A percentile compares a stretch with the other conserved stretches of the same genome.
Evolutionary conservation across 1,140 invertebrate genomes (phyloP).

Genomic region (Musca domestica): DNA sequence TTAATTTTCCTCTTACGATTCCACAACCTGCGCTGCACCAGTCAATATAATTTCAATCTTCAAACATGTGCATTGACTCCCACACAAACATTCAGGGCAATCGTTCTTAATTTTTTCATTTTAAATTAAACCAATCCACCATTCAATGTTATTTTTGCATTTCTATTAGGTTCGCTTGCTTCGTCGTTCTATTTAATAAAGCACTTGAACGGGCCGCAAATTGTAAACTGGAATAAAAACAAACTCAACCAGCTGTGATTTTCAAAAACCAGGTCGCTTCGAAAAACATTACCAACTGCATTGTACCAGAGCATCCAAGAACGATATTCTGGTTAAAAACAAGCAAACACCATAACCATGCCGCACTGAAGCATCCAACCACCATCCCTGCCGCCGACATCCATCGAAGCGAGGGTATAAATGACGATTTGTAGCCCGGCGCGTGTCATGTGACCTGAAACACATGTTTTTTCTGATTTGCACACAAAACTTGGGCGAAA

Average conservation of each 20-base stretch:
- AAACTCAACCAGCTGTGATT: slow-evolving; percentile 28
- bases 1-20: no score
- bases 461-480: slow-evolving; percentile 48
- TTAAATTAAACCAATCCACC: no score
- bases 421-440: slow-evolving; percentile 4
- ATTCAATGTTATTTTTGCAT: no score
- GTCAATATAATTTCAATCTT: no score
- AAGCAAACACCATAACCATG: slow-evolving; percentile 32
- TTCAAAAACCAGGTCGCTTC: slow-evolving; percentile 2
- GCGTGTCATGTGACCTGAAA: slow-evolving; percentile 51
- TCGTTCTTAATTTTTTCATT: no score
- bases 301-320: slow-evolving; percentile 3
- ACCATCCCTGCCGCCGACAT: slow-evolving; percentile 21
- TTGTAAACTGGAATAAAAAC: slow-evolving; percentile 14
- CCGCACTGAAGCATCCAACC: neutral
- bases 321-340: slow-evolving; percentile 27
- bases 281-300: slow-evolving; percentile 11
- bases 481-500: slow-evolving; percentile 1
- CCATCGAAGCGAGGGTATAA: neutral
- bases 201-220: neutral
- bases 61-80: no score
- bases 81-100: no score
- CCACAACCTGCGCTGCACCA: no score
- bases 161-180: no score
- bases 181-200: slow-evolving; percentile 1